Evolutionary conservation across 2,113 vertebrate species (phyloP), one percentile per base, ranked within the genome.

Genomic region (Nibea coibor): DNA sequence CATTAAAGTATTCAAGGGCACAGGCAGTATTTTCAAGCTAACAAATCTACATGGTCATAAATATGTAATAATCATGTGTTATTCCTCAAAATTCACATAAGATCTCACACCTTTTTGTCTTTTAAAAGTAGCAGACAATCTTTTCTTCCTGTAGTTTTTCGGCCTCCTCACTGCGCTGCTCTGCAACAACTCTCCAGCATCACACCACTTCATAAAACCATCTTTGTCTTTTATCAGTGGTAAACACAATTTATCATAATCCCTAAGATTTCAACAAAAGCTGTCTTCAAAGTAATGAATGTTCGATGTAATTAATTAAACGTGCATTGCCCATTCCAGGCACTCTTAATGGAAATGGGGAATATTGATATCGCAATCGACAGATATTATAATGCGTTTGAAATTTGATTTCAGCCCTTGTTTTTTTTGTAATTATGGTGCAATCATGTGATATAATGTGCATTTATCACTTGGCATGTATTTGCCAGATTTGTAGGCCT

Each of bases 241-340:
- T 93, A 93, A 93, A 93, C 87, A 93, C 86, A 83, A 90, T 94
- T 93, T 80, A 93, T 94, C 92, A 91, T 86, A 91, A 93, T 93
- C 86, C 84, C 48, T 75, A 47, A 42, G 70, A 91, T 90, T 90
- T 89, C 73, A 92, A 88, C 86, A 90, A 90, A 91, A 82, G 87
- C 90, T 90, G 86, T 86, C 82, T 86, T 77, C 67, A 91, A 88
- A 85, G 80, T 93, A 93, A 94, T 91, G 88, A 90, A 84, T 73
- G 82, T 83, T 92, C 78, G 64, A 84, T 92, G 85, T 76, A 89
- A 93, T 93, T 92, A 90, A 92, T 93, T 93, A 91, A 92, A 90
- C 4, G 26, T 80, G 66, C 72, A 50, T 51, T 35, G 66, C 75
- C 78, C 62, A 81, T 90, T 84, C 82, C 80, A 67, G 83, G 76